phyloP scores from a whole-genome alignment of 2,888 invertebrate genomes.

The Tipula helvola region DNA sequence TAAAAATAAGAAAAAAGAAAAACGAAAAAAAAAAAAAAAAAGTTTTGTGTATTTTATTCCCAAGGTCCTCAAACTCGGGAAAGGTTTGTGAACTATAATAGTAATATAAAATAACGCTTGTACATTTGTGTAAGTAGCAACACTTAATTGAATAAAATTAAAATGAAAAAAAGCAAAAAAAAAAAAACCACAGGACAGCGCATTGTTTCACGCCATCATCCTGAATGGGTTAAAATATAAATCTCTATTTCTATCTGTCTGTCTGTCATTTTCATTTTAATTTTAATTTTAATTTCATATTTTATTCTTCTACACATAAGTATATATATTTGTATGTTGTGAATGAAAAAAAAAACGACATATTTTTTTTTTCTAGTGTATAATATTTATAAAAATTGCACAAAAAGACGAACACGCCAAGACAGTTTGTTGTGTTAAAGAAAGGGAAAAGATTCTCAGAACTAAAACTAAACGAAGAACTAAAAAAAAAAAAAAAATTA shows the following conservation, averaged over 20 bases:
- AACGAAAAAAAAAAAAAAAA: not conserved
- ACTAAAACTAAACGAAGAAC: not conserved
- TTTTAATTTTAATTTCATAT: not conserved
- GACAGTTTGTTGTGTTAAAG: not conserved
- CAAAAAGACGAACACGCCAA: not conserved
- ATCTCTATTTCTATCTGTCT: not conserved
- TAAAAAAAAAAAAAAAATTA: not conserved
- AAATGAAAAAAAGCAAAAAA: too few species aligned
- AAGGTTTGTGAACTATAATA: not conserved
- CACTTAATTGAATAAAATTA: not conserved
- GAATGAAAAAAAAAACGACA: not conserved
- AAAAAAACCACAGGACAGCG: not conserved
- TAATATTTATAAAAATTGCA: not conserved
- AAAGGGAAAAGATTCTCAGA: not conserved
- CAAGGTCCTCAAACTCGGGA: not conserved
- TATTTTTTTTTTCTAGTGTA: not conserved
- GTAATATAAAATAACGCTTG: not conserved
- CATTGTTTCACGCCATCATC: not conserved
- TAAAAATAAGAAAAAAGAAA: not conserved
- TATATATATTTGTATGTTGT: not conserved
- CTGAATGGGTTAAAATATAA: not conserved
- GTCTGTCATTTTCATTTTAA: not conserved
- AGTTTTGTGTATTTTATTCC: not conserved
- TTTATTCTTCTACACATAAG: not conserved
- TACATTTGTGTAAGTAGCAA: not conserved